Conservation (phyloP, 1,140 invertebrate genomes). For the Lycorma delicatula region DNA sequence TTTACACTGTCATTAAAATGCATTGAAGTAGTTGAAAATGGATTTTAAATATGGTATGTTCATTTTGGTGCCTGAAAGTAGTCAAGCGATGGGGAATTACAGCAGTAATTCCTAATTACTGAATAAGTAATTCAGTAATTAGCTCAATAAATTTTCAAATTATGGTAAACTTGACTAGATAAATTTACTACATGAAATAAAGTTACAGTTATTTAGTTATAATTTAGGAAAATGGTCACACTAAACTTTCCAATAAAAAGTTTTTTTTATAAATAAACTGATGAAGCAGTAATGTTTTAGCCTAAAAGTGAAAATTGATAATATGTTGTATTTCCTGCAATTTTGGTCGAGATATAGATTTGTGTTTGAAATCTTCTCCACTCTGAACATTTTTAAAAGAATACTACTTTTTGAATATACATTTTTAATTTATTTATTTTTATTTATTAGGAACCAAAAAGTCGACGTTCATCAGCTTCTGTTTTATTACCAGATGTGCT, state of each 20-base stretch:
- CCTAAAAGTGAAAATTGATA: no score
- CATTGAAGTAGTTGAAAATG: no score
- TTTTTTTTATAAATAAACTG: neutral
- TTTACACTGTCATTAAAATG: no score
- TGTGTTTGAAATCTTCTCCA: no score
- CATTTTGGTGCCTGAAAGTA: neutral
- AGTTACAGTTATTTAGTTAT: neutral
- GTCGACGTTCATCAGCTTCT: neutral
- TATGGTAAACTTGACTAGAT: neutral
- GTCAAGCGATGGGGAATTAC: no score
- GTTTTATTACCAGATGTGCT: constrained; percentile 4
- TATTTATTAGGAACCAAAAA: neutral
- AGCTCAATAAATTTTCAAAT: neutral
- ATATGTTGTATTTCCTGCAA: no score
- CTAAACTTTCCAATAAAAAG: neutral
- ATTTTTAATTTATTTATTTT: no score
- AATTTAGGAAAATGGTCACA: neutral
- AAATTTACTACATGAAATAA: neutral
- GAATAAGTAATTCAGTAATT: neutral
- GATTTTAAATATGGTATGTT: neutral
- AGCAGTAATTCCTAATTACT: no score
- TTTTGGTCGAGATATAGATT: no score
- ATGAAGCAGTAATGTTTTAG: no score
- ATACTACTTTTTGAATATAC: no score
- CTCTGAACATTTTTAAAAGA: no score